Conservation (phyloP, 2,113 vertebrate genomes). For the Entomyzon cyanotis region DNA sequence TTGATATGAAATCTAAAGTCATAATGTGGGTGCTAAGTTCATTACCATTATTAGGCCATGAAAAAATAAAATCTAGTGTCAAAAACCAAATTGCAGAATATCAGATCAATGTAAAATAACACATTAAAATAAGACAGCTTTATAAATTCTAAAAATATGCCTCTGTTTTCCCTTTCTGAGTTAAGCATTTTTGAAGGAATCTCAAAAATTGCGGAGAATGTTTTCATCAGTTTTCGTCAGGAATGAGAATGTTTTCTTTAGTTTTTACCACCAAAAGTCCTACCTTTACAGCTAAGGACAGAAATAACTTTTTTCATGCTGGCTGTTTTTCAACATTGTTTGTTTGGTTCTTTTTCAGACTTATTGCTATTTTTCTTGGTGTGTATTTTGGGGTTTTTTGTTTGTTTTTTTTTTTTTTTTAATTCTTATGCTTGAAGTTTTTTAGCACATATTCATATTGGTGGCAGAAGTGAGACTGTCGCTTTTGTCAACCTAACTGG, state of each 20-base stretch:
- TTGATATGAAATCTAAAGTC: neutral
- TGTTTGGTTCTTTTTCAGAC: neutral
- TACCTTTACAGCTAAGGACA: neutral
- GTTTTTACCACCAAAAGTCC: neutral
- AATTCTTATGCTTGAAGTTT: neutral
- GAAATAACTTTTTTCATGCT: neutral
- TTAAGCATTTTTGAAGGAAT: neutral
- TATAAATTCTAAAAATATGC: neutral
- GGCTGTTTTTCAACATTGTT: rapidly evolving
- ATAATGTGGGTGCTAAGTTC: neutral
- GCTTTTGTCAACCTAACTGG: neutral
- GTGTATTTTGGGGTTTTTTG: neutral
- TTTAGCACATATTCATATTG: neutral
- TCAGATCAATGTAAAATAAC: neutral
- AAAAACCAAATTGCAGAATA: neutral
- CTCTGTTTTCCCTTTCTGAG: neutral
- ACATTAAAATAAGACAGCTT: neutral
- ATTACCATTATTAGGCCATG: neutral
- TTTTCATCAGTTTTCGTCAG: neutral
- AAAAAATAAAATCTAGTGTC: neutral
- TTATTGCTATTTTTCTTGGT: too few species aligned
- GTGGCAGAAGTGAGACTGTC: neutral
- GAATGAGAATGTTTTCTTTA: neutral
- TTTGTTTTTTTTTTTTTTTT: neutral
- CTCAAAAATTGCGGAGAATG: neutral